These are phyloP conservation scores for Callimorpha dominula DNA, from an alignment of 2,888 invertebrate genomes.

Conservation along the genomic window DNA sequence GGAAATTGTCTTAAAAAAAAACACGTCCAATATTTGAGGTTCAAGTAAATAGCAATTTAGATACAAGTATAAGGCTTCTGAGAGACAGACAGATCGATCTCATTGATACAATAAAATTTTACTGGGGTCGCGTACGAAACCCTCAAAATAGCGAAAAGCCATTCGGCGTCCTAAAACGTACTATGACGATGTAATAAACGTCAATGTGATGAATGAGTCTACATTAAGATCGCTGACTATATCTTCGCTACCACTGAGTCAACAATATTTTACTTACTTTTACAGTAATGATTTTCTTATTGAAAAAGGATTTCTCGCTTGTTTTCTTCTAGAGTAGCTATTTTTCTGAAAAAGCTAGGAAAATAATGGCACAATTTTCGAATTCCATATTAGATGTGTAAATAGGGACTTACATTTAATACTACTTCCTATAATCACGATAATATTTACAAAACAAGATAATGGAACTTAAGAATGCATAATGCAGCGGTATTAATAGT, in stretches of 20 bases:
- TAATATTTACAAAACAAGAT: no score
- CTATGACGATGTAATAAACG: constrained; percentile 37
- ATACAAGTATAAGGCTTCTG: background rate
- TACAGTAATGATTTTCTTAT: background rate
- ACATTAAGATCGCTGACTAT: constrained; percentile 22
- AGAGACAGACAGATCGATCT: background rate
- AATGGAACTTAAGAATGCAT: no score
- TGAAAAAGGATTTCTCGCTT: background rate
- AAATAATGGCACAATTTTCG: no score
- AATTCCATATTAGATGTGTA: no score
- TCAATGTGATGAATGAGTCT: constrained; percentile 41
- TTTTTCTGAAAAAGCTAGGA: no score
- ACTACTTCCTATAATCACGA: no score
- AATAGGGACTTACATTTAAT: no score
- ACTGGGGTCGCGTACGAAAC: background rate
- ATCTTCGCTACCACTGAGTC: background rate
- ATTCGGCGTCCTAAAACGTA: constrained; percentile 25
- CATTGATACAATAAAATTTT: background rate
- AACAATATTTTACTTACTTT: background rate
- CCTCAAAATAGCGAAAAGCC: constrained; percentile 28
- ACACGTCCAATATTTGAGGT: background rate
- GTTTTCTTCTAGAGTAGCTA: no score
- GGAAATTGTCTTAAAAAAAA: background rate
- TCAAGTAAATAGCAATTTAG: background rate
- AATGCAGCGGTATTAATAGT: no score